A percentile compares a stretch with the other conserved stretches of the same genome.
phyloP scores from a whole-genome alignment of 2,797 vertebrate genomes.

The Poecilia velifera region DNA sequence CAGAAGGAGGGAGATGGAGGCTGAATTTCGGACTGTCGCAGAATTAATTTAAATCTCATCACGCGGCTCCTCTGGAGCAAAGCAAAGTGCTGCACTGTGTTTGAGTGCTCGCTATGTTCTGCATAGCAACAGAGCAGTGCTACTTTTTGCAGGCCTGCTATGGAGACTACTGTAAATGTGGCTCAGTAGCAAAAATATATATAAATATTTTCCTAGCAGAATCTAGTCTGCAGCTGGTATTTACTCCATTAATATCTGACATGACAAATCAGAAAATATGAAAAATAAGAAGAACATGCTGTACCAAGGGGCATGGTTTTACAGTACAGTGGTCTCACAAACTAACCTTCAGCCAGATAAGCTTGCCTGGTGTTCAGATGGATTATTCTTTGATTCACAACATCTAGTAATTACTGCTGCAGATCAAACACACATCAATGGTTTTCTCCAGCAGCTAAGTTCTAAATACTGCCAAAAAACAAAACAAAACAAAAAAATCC shows the following conservation, averaged over 20 bases:
- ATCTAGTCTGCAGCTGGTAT: background rate
- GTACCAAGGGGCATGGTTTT: background rate
- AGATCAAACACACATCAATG: background rate
- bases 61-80: slow-evolving; percentile 72
- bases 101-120: slow-evolving; percentile 59
- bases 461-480: background rate
- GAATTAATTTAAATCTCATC: slow-evolving; percentile 87
- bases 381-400: background rate
- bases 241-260: background rate
- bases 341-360: background rate
- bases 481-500: background rate
- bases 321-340: background rate
- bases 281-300: background rate
- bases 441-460: background rate
- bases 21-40: slow-evolving; percentile 77
- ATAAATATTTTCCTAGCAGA: background rate
- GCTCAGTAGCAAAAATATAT: slow-evolving; percentile 10
- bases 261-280: too few species aligned
- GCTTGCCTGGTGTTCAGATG: background rate
- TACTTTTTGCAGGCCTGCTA: slow-evolving; percentile 43
- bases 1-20: slow-evolving; percentile 70
- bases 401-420: background rate
- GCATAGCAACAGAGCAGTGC: slow-evolving; percentile 75
- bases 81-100: slow-evolving; percentile 70
- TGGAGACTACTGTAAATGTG: slow-evolving; percentile 12